These are phyloP conservation scores for Pterocles gutturalis DNA, from an alignment of 2,113 vertebrate species.

Conservation along the genomic window DNA sequence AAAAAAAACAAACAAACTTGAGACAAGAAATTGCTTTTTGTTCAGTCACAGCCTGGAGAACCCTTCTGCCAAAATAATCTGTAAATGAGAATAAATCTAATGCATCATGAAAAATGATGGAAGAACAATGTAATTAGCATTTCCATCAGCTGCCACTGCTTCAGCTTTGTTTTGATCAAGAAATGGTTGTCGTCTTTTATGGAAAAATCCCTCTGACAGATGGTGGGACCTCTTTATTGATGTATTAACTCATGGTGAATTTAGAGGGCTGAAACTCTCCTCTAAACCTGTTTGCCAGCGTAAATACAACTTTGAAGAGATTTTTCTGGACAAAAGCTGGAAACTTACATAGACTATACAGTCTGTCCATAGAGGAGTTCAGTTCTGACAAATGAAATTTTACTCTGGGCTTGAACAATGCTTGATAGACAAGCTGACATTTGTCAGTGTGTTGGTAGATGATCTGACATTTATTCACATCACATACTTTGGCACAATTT, in stretches of 20 bases:
- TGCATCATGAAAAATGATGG: not conserved
- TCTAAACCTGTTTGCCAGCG: not conserved
- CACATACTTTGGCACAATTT: not conserved
- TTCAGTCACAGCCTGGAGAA: conserved; percentile 28
- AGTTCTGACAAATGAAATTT: not conserved
- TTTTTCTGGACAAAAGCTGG: not conserved
- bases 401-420: not conserved
- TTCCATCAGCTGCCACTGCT: not conserved
- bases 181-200: not conserved
- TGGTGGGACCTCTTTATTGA: not conserved
- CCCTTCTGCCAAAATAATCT: not conserved
- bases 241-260: not conserved
- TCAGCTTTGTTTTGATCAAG: conserved; percentile 7
- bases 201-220: not conserved
- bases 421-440: not conserved
- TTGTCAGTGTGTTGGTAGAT: not conserved
- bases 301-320: not conserved
- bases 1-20: not conserved
- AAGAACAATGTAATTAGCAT: not conserved
- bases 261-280: not conserved
- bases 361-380: not conserved
- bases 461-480: not conserved
- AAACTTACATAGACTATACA: not conserved
- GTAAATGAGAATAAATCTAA: not conserved
- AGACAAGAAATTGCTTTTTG: conserved; percentile 1